Percentiles rank a stretch among this genome's conserved stretches.
Conservation (phyloP, 2,888 invertebrate genomes). For the Troides oblongomaculatus region DNA sequence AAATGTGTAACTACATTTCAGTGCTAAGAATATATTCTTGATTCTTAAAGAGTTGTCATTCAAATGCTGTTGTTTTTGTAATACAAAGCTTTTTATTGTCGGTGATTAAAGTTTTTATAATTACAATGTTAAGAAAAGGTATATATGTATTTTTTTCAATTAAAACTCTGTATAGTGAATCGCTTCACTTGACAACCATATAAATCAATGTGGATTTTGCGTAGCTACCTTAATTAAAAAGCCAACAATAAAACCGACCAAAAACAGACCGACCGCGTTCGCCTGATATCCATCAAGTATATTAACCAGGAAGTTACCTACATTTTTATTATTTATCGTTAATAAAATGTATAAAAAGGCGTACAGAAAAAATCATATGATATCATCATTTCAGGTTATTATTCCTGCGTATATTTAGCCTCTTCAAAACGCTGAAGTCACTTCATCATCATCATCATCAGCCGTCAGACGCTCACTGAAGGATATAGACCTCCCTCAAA, state of each 20-base stretch:
- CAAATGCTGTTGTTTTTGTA: too few species aligned
- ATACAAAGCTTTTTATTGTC: too few species aligned
- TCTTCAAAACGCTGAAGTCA: too few species aligned
- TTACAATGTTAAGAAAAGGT: neutral
- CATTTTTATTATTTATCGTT: neutral
- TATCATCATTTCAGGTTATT: neutral
- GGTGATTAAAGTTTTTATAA: neutral
- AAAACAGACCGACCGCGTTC: neutral
- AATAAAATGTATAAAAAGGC: neutral
- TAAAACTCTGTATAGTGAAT: neutral
- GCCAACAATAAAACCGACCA: neutral
- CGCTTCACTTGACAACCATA: conserved; percentile 6
- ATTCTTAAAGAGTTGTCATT: too few species aligned
- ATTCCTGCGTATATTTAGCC: too few species aligned
- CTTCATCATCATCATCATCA: too few species aligned
- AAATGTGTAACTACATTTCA: too few species aligned
- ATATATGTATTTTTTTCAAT: conserved; percentile 6
- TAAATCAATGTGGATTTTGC: conserved; percentile 11
- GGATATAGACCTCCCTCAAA: too few species aligned
- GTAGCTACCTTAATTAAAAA: conserved; percentile 8
- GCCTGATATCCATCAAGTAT: neutral
- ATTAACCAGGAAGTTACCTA: neutral
- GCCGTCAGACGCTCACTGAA: too few species aligned
- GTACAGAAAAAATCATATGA: neutral
- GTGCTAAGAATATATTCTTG: too few species aligned